Evolutionary conservation across 30 jellyfish, hydroid and myxozoan genomes (phyloP), one percentile per base, ranked within the genome.

Genomic region (Aurelia aurita complex sp. Pacific): DNA sequence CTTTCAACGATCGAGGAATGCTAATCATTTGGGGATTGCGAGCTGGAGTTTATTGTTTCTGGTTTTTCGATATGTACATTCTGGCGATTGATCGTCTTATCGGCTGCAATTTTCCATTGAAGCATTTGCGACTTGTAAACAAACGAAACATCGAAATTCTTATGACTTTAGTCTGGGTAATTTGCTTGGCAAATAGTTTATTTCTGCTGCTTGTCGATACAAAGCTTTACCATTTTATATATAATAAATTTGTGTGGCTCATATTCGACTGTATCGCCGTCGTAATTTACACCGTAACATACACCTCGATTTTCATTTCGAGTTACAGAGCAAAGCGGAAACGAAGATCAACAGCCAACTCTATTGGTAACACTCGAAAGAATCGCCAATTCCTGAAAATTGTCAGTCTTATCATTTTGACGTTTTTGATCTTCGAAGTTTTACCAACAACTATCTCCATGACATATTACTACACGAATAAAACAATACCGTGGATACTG

Each of bases 41-140:
- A 61, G 91, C 91, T 14, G 91, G 85, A 5, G 86, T 75, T 9
- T 82, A 82, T 57, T 82, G 91, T 29, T 82, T 82, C 33, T 82
- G 91, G 91, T 82, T 82, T 61, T 51, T 16, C 65, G 83, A 54
- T 18, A 82, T 82, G 91, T 82, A 75, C 36, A 5, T 82, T 23
- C 32, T 82, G 67, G 81, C 91, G 13, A 34, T 82, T 15, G 91
- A 82, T 61, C 91, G 91, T 35, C 57, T 75, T 0, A n/a, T 82
- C 10, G 82, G 91, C 35, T 82, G 91, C 73, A 59, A 46, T 33
- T 82, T 69, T 70, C 85, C 91, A 11, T 64, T 82, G 91, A 70
- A 72, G 75, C 91, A 82, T 66, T 84, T 75, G 3, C 80, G 62
- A 5, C 33, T 68, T 5, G 64, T 61, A 79, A 70, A 50, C 60